Base-by-base conservation (phyloP, 2,888 invertebrate species). In the Drosophila paracracens region DNA sequence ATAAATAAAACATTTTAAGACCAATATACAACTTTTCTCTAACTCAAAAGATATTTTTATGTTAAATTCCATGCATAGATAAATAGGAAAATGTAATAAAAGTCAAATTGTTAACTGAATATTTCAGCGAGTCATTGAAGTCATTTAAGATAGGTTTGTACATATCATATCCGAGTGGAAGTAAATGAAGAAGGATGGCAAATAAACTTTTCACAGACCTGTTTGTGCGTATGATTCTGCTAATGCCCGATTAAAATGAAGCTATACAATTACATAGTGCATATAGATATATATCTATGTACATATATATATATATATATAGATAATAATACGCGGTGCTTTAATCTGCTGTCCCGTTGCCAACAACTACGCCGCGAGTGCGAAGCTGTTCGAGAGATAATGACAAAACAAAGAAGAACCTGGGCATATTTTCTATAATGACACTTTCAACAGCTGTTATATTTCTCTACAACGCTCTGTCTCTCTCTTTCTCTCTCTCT, bases 391-490 rank as follows among this genome's bases (percentile, higher is more conserved):
- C 13, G 46, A 36, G 57, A 60, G 53, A 59, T 58, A 76, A 43
- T 56, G 29, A 29, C 27, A 62, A 8, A 35, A 54, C 38, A 40
- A 56, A 61, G 54, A 36, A 36, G 36, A 48, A 38, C 50, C 65
- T 70, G 73, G 66, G 59, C 79, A 84, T 88, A 82, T 88, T 82
- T 89, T 62, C 56, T 74, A 70, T 89, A 86, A 89, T 89, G 90
- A 86, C 79, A 89, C 73, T 81, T 79, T 83, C 74, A 87, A 85
- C 86, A 87, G 86, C 88, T 87, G 86, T 86, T 87, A 70, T 79
- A 82, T 86, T 90, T 90, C 90, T 74, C 83, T 71, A 13, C 50
- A 54, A 50, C 52, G 56, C 65, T 68, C 70, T 25, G 21, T 25
- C 43, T 21, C 21, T 46, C 21, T 7, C 43, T 46, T 7, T 46